A percentile compares a stretch with the other conserved stretches of the same genome.
Conservation (phyloP, 2,888 invertebrate genomes). For the Volucella zonaria region DNA sequence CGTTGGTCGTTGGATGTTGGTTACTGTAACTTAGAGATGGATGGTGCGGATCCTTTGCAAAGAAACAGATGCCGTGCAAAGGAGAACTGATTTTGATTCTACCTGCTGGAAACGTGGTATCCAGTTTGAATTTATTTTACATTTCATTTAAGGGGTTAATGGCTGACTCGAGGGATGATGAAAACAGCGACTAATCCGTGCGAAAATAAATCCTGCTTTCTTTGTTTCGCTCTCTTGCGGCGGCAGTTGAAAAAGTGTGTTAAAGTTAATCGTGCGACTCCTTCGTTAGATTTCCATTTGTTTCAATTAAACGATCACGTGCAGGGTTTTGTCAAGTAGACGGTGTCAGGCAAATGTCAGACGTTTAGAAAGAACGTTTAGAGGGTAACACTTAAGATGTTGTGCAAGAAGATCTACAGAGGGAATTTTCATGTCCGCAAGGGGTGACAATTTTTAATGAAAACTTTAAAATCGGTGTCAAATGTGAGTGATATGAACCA, state of each 20-base stretch:
- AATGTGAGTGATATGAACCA: no score
- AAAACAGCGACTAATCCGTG: slow-evolving; percentile 52
- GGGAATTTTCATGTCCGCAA: no score
- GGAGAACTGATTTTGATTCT: slow-evolving; percentile 36
- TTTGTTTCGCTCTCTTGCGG: slow-evolving; percentile 1
- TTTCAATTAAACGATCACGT: slow-evolving; percentile 57
- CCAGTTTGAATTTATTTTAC: slow-evolving; percentile 66
- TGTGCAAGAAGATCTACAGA: no score
- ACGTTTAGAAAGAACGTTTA: background rate
- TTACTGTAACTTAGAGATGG: background rate
- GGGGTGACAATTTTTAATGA: no score
- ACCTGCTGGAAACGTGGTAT: slow-evolving; percentile 36
- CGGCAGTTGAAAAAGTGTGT: slow-evolving; percentile 16
- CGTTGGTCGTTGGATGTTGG: slow-evolving; percentile 14
- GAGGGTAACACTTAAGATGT: no score
- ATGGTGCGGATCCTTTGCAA: background rate
- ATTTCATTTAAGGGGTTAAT: slow-evolving; percentile 64
- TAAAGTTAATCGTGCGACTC: slow-evolving; percentile 29
- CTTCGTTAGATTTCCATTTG: slow-evolving; percentile 53
- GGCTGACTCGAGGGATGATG: slow-evolving; percentile 38
- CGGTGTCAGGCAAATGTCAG: no score
- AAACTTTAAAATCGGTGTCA: no score
- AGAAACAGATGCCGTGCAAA: slow-evolving; percentile 47
- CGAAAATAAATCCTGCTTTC: slow-evolving; percentile 45
- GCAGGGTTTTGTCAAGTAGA: slow-evolving; percentile 25